Conservation (phyloP, 2,113 vertebrate genomes). For the Dipodomys ordii region DNA sequence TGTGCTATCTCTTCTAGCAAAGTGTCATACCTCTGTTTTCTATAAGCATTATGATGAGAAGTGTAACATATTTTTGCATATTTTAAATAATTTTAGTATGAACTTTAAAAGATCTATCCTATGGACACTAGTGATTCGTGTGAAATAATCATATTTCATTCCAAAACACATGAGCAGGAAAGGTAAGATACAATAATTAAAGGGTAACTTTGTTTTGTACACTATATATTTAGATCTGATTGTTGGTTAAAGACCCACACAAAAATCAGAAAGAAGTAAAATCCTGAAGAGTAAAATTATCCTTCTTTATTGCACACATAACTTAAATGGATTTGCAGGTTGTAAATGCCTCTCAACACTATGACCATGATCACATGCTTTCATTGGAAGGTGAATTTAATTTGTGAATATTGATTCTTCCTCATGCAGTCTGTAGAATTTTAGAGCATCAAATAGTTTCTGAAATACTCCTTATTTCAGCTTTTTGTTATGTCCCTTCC, state of each 20-base stretch:
- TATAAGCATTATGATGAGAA: neutral
- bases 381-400: neutral
- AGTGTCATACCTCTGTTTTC: too few species aligned
- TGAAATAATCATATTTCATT: neutral
- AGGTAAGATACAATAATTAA: neutral
- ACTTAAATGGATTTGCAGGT: neutral
- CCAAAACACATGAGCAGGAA: neutral
- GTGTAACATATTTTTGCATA: neutral
- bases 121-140: too few species aligned
- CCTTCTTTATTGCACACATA: neutral
- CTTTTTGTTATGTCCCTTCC: neutral
- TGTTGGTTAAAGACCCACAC: neutral
- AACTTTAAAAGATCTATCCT: too few species aligned
- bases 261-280: neutral
- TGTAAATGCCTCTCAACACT: neutral
- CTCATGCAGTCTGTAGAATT: neutral
- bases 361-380: neutral
- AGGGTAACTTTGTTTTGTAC: neutral
- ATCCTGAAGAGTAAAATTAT: neutral
- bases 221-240: neutral
- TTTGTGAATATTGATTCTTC: neutral
- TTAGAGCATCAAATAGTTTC: neutral
- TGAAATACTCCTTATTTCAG: neutral
- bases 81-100: neutral
- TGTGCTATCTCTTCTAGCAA: neutral